Evolutionary conservation across 37 sponge, comb jelly and placozoan genomes (phyloP).

Genomic region (Bolinopsis microptera): DNA sequence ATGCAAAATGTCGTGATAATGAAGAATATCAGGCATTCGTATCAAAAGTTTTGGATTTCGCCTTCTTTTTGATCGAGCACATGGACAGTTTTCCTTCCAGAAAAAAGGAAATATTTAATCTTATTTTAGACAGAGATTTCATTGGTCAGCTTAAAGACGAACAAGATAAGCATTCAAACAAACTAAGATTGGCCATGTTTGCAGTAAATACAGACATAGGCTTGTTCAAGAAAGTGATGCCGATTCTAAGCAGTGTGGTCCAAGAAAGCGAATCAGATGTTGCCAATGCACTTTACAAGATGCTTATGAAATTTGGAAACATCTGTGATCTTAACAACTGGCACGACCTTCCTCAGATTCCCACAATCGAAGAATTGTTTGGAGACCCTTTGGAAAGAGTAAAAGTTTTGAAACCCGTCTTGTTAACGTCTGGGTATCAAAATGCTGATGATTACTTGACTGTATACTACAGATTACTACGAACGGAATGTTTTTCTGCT

Average conservation of each 20-base stretch:
- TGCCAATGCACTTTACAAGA: not conserved
- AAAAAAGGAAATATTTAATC: not conserved
- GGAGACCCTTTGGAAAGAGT: constrained; percentile 42
- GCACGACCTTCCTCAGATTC: not conserved
- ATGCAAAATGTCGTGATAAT: not conserved
- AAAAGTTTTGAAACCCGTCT: constrained; percentile 19
- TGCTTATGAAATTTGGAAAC: not conserved
- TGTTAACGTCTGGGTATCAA: not conserved
- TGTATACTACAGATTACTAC: constrained; percentile 64
- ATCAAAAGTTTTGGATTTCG: not conserved
- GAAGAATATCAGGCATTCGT: not conserved
- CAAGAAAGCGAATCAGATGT: not conserved
- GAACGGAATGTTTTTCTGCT: constrained; percentile 64
- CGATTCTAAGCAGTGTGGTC: not conserved
- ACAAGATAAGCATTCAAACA: not conserved
- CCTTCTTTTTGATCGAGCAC: not conserved
- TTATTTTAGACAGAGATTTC: not conserved
- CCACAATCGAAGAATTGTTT: constrained; percentile 21
- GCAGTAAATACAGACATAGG: not conserved
- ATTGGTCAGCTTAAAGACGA: not conserved
- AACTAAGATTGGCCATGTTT: not conserved
- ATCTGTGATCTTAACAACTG: not conserved
- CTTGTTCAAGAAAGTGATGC: not conserved
- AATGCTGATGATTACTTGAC: constrained; percentile 62
- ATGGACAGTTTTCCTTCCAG: constrained; percentile 2